Evolutionary conservation across 1,140 invertebrate genomes (phyloP).

Genomic region (Bombyx mori): ASM3026992v2 NC_085130.1:13117001-13117500

Average conservation of each 20-base stretch:
- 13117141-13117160: conserved; percentile 1
- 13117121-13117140: conserved; percentile 1
- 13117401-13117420: conserved; percentile 6
- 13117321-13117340: conserved; percentile 7
- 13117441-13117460: conserved; percentile 13
- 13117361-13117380: conserved; percentile 10
- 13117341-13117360: conserved; percentile 12
- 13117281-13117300: conserved; percentile 4
- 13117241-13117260: too few species aligned
- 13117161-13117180: conserved; percentile 4
- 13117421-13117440: conserved; percentile 2
- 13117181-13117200: conserved; percentile 8
- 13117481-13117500: conserved; percentile 20
- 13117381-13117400: conserved; percentile 4
- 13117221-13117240: not conserved
- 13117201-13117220: not conserved
- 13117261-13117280: too few species aligned
- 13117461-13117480: conserved; percentile 13
- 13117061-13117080: not conserved
- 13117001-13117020: conserved; percentile 7
- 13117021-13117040: conserved; percentile 2
- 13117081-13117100: not conserved
- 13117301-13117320: not conserved
- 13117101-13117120: conserved; percentile 10
- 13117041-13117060: not conserved